These are phyloP conservation scores for Hetaerina americana DNA, from an alignment of 1,140 invertebrate species.

Conservation along the genomic window DNA sequence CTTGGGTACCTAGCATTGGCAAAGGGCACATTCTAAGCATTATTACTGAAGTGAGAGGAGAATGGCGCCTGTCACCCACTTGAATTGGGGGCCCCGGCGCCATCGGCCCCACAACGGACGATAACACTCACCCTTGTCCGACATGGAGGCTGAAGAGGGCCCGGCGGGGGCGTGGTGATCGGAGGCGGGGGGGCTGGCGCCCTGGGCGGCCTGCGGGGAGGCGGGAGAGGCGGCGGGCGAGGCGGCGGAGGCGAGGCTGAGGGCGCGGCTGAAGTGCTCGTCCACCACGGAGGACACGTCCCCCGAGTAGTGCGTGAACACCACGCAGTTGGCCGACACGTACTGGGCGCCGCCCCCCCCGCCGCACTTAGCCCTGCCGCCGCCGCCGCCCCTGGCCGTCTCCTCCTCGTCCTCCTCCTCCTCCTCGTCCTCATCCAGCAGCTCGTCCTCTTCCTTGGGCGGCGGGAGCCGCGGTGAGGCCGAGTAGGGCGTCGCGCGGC, in stretches of 20 bases:
- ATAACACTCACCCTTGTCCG: neutral
- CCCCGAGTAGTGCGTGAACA: slow-evolving; percentile 87
- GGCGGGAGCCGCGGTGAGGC: neutral
- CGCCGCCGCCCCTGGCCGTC: slow-evolving; percentile 7
- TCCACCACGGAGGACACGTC: slow-evolving; percentile 85
- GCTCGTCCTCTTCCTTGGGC: neutral
- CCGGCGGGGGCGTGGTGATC: neutral
- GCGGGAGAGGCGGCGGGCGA: neutral
- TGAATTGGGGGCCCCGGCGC: no score
- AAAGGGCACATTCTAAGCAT: no score
- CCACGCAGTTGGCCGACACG: slow-evolving; percentile 85
- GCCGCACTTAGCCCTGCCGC: slow-evolving; percentile 19
- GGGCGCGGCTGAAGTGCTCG: slow-evolving; percentile 83
- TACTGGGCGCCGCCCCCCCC: slow-evolving; percentile 63
- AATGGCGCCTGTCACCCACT: no score
- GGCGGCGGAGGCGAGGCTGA: slow-evolving; percentile 35
- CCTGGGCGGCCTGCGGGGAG: neutral
- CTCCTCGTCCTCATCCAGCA: neutral
- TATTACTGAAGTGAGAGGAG: no score
- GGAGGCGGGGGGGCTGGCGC: neutral
- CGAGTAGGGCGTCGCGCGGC: neutral
- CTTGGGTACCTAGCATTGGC: no score
- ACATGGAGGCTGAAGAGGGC: neutral
- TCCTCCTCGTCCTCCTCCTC: slow-evolving; percentile 8
- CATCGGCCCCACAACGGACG: neutral